phyloP scores from a whole-genome alignment of 2,797 vertebrate genomes.

The Phalloptychus januarius region DNA sequence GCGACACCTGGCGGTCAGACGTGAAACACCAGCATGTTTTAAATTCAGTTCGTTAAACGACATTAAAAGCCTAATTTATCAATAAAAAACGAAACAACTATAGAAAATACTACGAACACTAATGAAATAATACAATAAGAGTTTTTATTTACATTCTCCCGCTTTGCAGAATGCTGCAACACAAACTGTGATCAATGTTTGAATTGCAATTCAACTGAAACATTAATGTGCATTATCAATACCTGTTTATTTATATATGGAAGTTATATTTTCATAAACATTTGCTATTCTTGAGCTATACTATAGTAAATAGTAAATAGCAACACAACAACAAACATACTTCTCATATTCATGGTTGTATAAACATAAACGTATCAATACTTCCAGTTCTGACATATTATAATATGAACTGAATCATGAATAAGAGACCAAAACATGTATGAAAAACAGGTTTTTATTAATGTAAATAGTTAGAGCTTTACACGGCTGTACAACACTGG shows the following conservation, averaged over 20 bases:
- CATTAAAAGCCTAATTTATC: neutral
- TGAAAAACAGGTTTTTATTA: slow-evolving; percentile 73
- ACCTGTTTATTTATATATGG: no score
- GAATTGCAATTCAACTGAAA: no score
- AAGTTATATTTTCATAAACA: no score
- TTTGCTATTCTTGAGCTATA: no score
- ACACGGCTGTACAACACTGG: slow-evolving; percentile 88
- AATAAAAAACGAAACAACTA: neutral
- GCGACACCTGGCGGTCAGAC: slow-evolving; percentile 3
- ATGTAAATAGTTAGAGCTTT: slow-evolving; percentile 79
- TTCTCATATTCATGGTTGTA: neutral
- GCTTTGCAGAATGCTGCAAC: neutral
- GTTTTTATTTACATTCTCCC: neutral
- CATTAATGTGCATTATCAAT: no score
- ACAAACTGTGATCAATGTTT: no score
- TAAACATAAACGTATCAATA: neutral
- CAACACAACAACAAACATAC: no score
- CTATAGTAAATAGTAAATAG: no score
- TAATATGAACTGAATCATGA: neutral
- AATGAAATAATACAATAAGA: no score
- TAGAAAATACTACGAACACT: neutral
- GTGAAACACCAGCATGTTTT: neutral
- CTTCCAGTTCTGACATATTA: neutral
- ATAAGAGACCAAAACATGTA: slow-evolving; percentile 14
- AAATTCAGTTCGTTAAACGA: neutral